Conservation (phyloP, 53 echinoderm and acorn worm species). For the Mesocentrotus franciscanus region DNA sequence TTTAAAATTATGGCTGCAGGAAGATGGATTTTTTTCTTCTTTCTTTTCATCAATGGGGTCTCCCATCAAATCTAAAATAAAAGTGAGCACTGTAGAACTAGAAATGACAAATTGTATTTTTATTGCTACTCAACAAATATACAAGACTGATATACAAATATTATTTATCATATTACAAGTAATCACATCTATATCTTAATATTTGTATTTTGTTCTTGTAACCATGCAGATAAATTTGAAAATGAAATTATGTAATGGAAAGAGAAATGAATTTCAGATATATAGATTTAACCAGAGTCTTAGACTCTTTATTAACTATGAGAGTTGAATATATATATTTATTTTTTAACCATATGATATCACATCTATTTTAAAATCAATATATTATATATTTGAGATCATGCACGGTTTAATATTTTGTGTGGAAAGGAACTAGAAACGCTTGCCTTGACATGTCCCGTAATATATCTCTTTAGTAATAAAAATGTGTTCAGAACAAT, state of each 20-base stretch:
- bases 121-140: not conserved
- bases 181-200: not conserved
- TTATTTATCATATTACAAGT: conserved; percentile 22
- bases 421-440: not conserved
- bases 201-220: not conserved
- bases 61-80: not conserved
- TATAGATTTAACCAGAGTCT: not conserved
- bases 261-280: conserved; percentile 4
- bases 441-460: not conserved
- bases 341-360: not conserved
- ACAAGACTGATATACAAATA: not conserved
- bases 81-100: not conserved
- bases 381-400: conserved; percentile 1
- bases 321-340: conserved; percentile 34
- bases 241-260: not conserved
- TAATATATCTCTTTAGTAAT: not conserved
- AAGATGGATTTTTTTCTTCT: not conserved
- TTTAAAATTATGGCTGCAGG: not conserved
- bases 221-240: not conserved
- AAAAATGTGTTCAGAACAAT: not conserved
- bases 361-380: not conserved
- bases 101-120: not conserved
- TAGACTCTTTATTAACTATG: not conserved
- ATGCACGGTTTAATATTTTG: not conserved
- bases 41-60: not conserved